A percentile compares a stretch with the other conserved stretches of the same genome.
These are phyloP conservation scores for Zaprionus gabonicus DNA, from an alignment of 1,140 invertebrate genomes.

Conservation along the genomic window DNA sequence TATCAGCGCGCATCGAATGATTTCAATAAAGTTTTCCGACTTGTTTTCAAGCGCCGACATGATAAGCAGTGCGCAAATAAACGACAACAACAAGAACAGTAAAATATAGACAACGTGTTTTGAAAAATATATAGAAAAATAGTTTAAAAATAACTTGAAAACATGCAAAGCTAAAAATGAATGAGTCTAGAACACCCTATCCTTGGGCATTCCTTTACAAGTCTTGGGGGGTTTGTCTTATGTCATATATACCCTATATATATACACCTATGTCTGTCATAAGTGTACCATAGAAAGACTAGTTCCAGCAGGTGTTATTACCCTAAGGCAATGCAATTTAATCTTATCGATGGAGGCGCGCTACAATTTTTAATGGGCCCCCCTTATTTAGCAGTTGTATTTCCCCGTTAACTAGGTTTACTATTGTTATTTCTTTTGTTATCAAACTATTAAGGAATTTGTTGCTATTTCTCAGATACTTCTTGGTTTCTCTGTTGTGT, in stretches of 20 bases:
- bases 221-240: not conserved
- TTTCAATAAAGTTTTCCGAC: constrained; percentile 49
- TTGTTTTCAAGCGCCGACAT: constrained; percentile 34
- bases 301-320: not conserved
- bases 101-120: constrained; percentile 47
- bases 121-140: constrained; percentile 45
- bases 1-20: constrained; percentile 51
- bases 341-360: constrained; percentile 21
- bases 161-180: not conserved
- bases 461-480: not conserved
- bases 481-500: constrained; percentile 4
- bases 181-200: not conserved
- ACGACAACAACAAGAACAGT: constrained; percentile 9
- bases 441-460: not conserved
- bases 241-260: not conserved
- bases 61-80: constrained; percentile 31
- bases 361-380: constrained; percentile 10
- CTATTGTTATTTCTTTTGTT: not conserved
- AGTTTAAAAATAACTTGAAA: constrained; percentile 51
- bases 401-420: constrained; percentile 10
- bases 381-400: constrained; percentile 9
- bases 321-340: constrained; percentile 21
- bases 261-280: not conserved
- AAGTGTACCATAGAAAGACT: not conserved
- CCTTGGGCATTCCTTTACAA: not conserved